Base-by-base conservation (phyloP, 2,113 vertebrate genomes). In the Hippocampus barbouri region DNA sequence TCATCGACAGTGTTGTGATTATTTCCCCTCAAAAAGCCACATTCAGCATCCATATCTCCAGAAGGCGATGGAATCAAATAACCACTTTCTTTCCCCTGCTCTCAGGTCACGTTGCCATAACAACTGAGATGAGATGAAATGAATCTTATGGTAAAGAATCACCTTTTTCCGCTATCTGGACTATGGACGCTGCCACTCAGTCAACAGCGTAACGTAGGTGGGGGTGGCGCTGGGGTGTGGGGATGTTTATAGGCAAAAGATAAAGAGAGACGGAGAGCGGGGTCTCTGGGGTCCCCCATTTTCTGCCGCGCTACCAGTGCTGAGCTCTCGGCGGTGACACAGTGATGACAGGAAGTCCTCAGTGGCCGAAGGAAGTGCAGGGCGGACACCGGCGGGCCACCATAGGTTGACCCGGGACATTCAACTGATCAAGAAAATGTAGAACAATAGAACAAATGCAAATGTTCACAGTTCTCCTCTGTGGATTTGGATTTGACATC, bases 81-180 rank as follows among this genome's bases (percentile, higher is more conserved):
- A 16, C 27, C 14, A 9, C 27, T 34, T 61, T 34, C 59, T 2
- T 43, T 68, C 61, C 69, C 56, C 23, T 20, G 4, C 73, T 71
- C 74, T 14, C 83, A 87, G 88, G 85, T 85, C 86, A 79, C 11
- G 94, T 95, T 95, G 89, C 92, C 89, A 94, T 96, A 91, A 93
- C 87, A 91, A 95, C 94, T 77, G 90, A 91, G 92, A 81, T 90
- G 92, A 81, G 69, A 40, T 68, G 89, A 92, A 90, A 40, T 68
- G 89, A 92, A 90, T 88, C 81, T 92, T 91, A 88, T 89, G 86
- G 90, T 90, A 93, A 77, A 47, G 89, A 92, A 93, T 95, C 94
- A 95, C 94, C 94, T 96, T 93, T 38, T 91, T 87, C 93, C 93
- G 91, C 71, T 45, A 69, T 77, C 75, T 74, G 61, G 68, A 76